phyloP scores from a whole-genome alignment of 2,113 vertebrate species.

The Gambusia holbrooki region DNA sequence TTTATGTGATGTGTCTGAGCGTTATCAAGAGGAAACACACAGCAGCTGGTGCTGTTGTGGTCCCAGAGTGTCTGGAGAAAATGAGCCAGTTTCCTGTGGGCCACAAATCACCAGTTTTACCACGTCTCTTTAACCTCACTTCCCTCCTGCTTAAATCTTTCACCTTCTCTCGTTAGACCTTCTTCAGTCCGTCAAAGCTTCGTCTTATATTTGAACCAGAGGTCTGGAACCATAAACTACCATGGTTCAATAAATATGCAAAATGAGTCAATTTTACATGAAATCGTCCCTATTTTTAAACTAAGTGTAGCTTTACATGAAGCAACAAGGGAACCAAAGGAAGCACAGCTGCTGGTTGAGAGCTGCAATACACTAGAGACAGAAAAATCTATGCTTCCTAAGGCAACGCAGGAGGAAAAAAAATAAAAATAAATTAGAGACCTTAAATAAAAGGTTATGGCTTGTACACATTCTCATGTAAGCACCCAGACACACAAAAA shows the following conservation, averaged over 20 bases:
- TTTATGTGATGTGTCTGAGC: constrained; percentile 15
- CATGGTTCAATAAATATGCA: background rate
- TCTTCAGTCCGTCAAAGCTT: constrained; percentile 10
- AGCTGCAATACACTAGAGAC: constrained; percentile 4
- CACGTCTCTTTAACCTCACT: constrained; percentile 46
- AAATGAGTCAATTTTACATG: background rate
- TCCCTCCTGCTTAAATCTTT: constrained; percentile 43
- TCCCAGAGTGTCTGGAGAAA: constrained; percentile 33
- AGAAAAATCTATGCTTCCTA: background rate
- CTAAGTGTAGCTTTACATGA: constrained; percentile 3
- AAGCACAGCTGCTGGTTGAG: constrained; percentile 12
- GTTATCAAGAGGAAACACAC: constrained; percentile 73
- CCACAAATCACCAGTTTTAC: constrained; percentile 57
- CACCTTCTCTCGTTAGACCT: constrained; percentile 1
- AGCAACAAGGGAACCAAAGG: constrained; percentile 2
- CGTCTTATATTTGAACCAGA: constrained; percentile 12
- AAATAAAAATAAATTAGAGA: constrained; percentile 14
- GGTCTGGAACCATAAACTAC: background rate
- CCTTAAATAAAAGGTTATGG: constrained; percentile 28
- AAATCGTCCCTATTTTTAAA: constrained; percentile 14
- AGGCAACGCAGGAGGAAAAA: background rate
- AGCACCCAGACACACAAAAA: constrained; percentile 25
- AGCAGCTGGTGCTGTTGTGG: constrained; percentile 24
- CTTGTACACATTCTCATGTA: constrained; percentile 1
- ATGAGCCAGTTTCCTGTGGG: constrained; percentile 56